These are phyloP conservation scores for Misgurnus mizolepis DNA, from an alignment of 2,113 vertebrate genomes.

Conservation along the genomic window DNA sequence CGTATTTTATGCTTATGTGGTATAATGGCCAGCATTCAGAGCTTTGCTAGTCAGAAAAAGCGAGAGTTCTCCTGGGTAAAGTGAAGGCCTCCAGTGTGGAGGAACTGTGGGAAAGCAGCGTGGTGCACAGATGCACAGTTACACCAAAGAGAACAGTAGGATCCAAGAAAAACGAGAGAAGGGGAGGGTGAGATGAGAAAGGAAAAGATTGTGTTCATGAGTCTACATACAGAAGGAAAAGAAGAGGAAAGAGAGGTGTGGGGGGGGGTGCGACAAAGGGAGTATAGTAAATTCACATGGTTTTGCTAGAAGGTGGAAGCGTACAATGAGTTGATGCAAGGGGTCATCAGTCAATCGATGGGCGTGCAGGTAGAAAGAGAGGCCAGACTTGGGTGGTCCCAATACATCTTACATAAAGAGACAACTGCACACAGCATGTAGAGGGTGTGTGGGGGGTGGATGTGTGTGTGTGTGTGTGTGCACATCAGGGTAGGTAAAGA, in stretches of 20 bases:
- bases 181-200: not conserved
- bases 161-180: slow-evolving; percentile 1
- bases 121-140: slow-evolving; percentile 39
- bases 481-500: not conserved
- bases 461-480: slow-evolving; percentile 15
- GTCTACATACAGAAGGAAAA: not conserved
- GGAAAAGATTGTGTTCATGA: slow-evolving; percentile 3
- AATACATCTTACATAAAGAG: slow-evolving; percentile 44
- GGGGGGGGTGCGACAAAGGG: slow-evolving; percentile 16
- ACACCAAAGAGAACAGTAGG: slow-evolving; percentile 16
- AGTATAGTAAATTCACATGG: slow-evolving; percentile 35
- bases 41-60: not conserved
- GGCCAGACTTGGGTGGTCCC: slow-evolving; percentile 33
- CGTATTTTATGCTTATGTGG: slow-evolving; percentile 41
- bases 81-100: slow-evolving; percentile 40
- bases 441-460: slow-evolving; percentile 15
- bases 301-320: not conserved
- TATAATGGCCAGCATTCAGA: slow-evolving; percentile 48
- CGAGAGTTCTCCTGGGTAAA: slow-evolving; percentile 33
- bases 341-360: slow-evolving; percentile 48
- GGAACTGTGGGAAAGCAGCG: slow-evolving; percentile 46
- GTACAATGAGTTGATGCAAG: slow-evolving; percentile 35
- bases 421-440: slow-evolving; percentile 14
- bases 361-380: slow-evolving; percentile 18
- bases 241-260: not conserved